Conservation (phyloP, 2,113 vertebrate genomes). For the Podarcis muralis region DNA sequence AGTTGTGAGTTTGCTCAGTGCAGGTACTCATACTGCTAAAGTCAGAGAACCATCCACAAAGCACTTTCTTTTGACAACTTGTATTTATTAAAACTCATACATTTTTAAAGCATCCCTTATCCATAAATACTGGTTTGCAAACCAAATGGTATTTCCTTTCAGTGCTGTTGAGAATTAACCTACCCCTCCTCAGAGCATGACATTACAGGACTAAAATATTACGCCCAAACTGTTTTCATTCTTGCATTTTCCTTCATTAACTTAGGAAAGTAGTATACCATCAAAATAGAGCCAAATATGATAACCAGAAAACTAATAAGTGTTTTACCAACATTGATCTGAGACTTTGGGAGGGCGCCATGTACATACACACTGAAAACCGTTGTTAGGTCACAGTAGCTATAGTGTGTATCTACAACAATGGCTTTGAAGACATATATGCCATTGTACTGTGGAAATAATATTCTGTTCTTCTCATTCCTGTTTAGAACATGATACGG, state of each 20-base stretch:
- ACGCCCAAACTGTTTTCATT: not conserved
- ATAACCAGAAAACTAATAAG: not conserved
- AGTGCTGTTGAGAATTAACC: not conserved
- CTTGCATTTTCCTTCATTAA: not conserved
- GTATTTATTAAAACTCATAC: not conserved
- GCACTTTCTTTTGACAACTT: too few species aligned
- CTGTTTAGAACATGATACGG: not conserved
- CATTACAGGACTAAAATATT: not conserved
- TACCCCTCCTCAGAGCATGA: not conserved
- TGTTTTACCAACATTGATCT: not conserved
- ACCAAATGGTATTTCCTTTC: not conserved
- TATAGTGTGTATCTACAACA: not conserved
- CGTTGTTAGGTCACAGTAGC: not conserved
- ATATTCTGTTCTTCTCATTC: not conserved
- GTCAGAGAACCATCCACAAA: too few species aligned
- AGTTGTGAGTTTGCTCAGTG: too few species aligned
- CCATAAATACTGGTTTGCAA: not conserved
- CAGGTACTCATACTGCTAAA: too few species aligned
- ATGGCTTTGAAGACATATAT: constrained; percentile 5
- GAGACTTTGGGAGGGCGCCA: not conserved
- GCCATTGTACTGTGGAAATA: not conserved
- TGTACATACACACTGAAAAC: not conserved
- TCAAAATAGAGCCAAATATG: constrained; percentile 35
- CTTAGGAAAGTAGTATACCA: not conserved
- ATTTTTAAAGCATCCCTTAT: not conserved